These are phyloP conservation scores for Rhea americana DNA, from an alignment of 2,113 vertebrate genomes.

Conservation along the genomic window DNA sequence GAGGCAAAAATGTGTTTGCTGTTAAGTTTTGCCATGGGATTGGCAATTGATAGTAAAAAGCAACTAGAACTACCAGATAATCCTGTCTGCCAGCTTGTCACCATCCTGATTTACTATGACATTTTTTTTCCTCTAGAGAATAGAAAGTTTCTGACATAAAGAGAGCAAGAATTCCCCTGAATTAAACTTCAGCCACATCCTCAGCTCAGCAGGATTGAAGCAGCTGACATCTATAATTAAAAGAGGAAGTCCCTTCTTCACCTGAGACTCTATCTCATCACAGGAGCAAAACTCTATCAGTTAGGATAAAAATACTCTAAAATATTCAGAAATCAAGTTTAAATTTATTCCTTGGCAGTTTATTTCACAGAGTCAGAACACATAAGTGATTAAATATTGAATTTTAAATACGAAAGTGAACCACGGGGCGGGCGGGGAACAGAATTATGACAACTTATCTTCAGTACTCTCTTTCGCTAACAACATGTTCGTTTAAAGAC, in stretches of 20 bases:
- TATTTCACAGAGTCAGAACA: neutral
- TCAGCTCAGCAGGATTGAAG: slow-evolving; percentile 33
- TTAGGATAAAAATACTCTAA: neutral
- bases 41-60: neutral
- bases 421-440: fast-evolving
- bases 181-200: slow-evolving; percentile 23
- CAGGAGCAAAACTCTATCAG: neutral
- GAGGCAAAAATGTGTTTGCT: neutral
- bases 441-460: neutral
- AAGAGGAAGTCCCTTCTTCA: slow-evolving; percentile 39
- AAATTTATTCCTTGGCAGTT: neutral
- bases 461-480: neutral
- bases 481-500: neutral
- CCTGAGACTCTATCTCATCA: neutral
- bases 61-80: neutral
- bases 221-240: slow-evolving; percentile 24
- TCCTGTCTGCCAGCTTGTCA: neutral
- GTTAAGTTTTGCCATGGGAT: neutral
- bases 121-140: neutral
- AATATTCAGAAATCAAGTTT: neutral
- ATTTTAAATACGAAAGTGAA: neutral
- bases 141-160: slow-evolving; percentile 18
- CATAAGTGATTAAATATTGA: neutral
- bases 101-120: neutral
- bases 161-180: slow-evolving; percentile 24